phyloP scores from a whole-genome alignment of 2,113 vertebrate species.

The Thymallus thymallus region DNA sequence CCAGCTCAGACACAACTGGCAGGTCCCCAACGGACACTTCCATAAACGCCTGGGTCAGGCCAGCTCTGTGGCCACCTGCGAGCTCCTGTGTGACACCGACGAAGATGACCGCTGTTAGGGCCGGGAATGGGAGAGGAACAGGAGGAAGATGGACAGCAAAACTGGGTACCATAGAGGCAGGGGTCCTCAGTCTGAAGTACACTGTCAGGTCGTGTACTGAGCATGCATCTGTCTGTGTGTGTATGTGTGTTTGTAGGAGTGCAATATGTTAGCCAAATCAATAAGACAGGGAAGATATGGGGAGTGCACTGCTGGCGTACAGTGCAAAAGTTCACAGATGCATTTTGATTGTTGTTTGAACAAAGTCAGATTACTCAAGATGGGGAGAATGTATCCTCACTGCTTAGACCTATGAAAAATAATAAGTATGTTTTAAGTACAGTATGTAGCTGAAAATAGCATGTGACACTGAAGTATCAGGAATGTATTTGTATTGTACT shows the following conservation, averaged over 20 bases:
- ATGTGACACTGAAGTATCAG: conserved; percentile 46
- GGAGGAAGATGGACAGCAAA: conserved; percentile 15
- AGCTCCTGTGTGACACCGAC: conserved; percentile 91
- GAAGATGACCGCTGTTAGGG: conserved; percentile 93
- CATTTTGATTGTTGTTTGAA: conserved; percentile 44
- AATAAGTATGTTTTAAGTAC: conserved; percentile 34
- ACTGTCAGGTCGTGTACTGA: background rate
- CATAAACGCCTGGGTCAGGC: conserved; percentile 80
- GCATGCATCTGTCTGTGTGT: background rate
- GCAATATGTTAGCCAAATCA: conserved; percentile 42
- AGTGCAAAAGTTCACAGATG: conserved; percentile 25
- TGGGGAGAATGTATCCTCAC: conserved; percentile 3
- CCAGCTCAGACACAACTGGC: conserved; percentile 91
- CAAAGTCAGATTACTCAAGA: conserved; percentile 34
- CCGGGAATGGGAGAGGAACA: background rate
- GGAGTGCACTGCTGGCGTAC: conserved; percentile 32
- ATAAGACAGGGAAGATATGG: conserved; percentile 25
- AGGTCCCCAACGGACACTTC: conserved; percentile 94
- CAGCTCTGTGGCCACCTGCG: conserved; percentile 75
- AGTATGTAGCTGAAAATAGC: conserved; percentile 55
- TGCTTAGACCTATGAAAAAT: conserved; percentile 21
- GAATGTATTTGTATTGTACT: too few relatives aligned
- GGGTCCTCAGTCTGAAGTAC: background rate
- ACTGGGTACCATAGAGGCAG: background rate
- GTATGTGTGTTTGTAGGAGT: conserved; percentile 25